These are phyloP conservation scores for Lordiphosa fenestrarum DNA, from an alignment of 2,888 invertebrate species.

Conservation along the genomic window DNA sequence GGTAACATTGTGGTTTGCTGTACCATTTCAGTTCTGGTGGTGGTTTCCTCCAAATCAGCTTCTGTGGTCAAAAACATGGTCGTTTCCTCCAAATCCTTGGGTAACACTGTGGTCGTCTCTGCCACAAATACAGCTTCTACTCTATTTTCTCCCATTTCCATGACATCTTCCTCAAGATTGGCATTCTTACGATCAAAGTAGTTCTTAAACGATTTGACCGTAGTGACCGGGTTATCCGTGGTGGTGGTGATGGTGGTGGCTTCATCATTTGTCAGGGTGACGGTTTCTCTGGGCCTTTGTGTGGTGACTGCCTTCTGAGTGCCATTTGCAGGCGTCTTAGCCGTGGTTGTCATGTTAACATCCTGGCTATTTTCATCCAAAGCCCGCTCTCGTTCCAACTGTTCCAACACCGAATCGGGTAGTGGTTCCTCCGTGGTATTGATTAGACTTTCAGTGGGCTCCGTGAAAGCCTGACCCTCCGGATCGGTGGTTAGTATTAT, in stretches of 20 bases:
- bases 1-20: too few relatives aligned
- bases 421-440: slow-evolving; percentile 48
- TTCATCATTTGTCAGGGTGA: slow-evolving; percentile 1
- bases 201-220: not conserved
- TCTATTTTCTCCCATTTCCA: not conserved
- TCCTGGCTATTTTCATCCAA: not conserved
- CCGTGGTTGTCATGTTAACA: too few relatives aligned
- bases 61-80: not conserved
- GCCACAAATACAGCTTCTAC: not conserved
- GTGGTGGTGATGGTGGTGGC: not conserved
- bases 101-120: too few relatives aligned
- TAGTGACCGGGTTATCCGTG: not conserved
- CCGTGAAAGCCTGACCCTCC: slow-evolving; percentile 32
- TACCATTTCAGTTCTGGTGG: not conserved
- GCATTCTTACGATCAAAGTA: not conserved
- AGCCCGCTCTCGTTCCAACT: slow-evolving; percentile 25
- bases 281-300: not conserved
- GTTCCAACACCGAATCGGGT: slow-evolving; percentile 44
- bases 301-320: too few relatives aligned
- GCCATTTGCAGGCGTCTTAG: too few relatives aligned
- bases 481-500: slow-evolving; percentile 44
- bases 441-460: slow-evolving; percentile 7
- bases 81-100: not conserved
- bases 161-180: not conserved
- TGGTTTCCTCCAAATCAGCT: not conserved